These are phyloP conservation scores for Telenomus remus DNA, from an alignment of 1,140 invertebrate genomes.

Conservation along the genomic window DNA sequence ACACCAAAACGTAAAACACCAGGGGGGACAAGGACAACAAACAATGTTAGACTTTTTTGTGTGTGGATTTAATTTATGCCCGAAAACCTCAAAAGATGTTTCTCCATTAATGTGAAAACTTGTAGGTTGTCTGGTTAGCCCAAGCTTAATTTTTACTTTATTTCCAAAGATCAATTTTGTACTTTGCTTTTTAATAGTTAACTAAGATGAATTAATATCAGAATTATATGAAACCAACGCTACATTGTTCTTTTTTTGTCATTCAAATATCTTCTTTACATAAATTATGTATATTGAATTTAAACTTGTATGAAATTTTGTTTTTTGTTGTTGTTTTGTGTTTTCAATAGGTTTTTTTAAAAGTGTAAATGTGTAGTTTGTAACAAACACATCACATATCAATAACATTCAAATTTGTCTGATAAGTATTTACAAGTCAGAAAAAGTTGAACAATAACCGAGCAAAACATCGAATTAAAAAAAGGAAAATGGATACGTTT, in stretches of 20 bases:
- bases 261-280: conserved; percentile 45
- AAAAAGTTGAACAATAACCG: too few relatives aligned
- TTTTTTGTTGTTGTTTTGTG: background rate
- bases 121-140: conserved; percentile 35
- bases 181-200: background rate
- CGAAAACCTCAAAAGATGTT: conserved; percentile 6
- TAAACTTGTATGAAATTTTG: background rate
- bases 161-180: background rate
- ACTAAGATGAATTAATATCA: conserved; percentile 23
- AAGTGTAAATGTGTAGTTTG: too few relatives aligned
- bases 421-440: too few relatives aligned
- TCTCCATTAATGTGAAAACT: too few relatives aligned
- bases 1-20: conserved; percentile 46
- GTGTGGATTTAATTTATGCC: conserved; percentile 39
- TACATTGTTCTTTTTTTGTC: conserved; percentile 21
- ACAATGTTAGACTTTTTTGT: conserved; percentile 48
- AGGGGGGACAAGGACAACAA: conserved; percentile 35
- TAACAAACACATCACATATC: too few relatives aligned
- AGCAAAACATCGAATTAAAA: background rate
- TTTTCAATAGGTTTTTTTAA: too few relatives aligned
- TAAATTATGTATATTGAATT: too few relatives aligned
- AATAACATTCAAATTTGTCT: too few relatives aligned
- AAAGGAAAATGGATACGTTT: conserved; percentile 24
- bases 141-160: conserved; percentile 24
- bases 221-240: conserved; percentile 23